phyloP scores from a whole-genome alignment of 2,113 vertebrate genomes.

The Nerophis lumbriciformis region DNA sequence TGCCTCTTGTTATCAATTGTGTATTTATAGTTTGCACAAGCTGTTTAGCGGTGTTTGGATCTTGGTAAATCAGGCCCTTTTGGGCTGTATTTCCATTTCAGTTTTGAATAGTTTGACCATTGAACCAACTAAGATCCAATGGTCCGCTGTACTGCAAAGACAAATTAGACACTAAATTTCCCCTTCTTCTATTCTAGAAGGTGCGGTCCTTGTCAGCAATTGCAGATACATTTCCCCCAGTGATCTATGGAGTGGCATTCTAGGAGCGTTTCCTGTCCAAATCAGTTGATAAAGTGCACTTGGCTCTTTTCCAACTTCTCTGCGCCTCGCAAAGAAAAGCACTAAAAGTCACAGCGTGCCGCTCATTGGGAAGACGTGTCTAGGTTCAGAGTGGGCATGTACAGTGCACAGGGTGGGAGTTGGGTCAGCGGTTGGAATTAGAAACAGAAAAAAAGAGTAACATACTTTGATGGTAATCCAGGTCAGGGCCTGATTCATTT shows the following conservation, averaged over 20 bases:
- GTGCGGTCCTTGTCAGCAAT: neutral
- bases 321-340: conserved; percentile 6
- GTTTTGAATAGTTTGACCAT: neutral
- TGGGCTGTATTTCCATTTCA: neutral
- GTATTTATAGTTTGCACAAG: too few species aligned
- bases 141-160: neutral
- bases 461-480: conserved; percentile 6
- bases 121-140: neutral
- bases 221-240: neutral
- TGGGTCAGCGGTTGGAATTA: conserved; percentile 6
- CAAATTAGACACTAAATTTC: neutral
- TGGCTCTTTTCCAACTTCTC: neutral
- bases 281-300: conserved; percentile 10
- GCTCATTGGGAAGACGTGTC: conserved; percentile 3
- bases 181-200: neutral
- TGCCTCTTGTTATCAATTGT: too few species aligned
- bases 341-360: conserved; percentile 5
- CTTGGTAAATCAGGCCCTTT: neutral
- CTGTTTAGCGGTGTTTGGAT: too few species aligned
- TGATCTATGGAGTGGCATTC: neutral
- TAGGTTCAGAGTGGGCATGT: too few species aligned
- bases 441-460: neutral
- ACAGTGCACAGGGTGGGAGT: conserved; percentile 1
- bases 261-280: conserved; percentile 2
- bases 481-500: conserved; percentile 4